Percentiles rank a stretch among this genome's conserved stretches.
Conservation (phyloP, 2,888 invertebrate genomes). For the Drosophila ochracea region DNA sequence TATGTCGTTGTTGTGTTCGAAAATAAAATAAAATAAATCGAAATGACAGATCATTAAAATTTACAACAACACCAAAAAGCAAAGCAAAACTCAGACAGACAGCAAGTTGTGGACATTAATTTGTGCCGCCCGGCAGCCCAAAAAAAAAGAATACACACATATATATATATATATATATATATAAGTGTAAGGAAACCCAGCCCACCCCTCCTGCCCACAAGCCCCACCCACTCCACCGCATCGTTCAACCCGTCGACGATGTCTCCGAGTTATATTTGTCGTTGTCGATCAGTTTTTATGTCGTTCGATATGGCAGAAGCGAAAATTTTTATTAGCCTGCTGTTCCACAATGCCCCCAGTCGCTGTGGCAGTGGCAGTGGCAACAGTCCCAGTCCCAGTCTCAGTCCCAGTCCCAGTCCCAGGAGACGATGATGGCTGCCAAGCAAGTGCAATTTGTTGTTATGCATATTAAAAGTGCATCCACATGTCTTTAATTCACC, state of each 20-base stretch:
- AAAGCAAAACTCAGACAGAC: constrained; percentile 43
- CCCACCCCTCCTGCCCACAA: background rate
- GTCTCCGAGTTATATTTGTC: constrained; percentile 76
- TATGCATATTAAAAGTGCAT: constrained; percentile 50
- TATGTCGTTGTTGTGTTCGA: constrained; percentile 63
- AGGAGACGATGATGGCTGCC: constrained; percentile 67
- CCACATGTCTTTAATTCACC: constrained; percentile 6
- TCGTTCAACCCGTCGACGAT: constrained; percentile 23
- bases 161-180: background rate
- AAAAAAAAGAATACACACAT: background rate
- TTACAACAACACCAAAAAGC: constrained; percentile 72
- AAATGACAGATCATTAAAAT: constrained; percentile 85
- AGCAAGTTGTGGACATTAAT: constrained; percentile 72
- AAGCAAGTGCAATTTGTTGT: constrained; percentile 75
- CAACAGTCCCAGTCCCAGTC: constrained; percentile 7
- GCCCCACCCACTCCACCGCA: constrained; percentile 12
- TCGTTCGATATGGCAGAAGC: constrained; percentile 78
- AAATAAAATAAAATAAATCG: constrained; percentile 84
- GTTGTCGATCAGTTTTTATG: constrained; percentile 82
- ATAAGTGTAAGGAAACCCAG: constrained; percentile 12
- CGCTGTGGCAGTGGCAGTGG: constrained; percentile 14
- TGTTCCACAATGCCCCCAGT: constrained; percentile 61
- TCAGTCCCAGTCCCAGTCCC: background rate
- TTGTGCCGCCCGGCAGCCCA: constrained; percentile 42
- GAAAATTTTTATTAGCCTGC: constrained; percentile 76